phyloP scores from a whole-genome alignment of 2,113 vertebrate species.

The Tympanuchus pallidicinctus region DNA sequence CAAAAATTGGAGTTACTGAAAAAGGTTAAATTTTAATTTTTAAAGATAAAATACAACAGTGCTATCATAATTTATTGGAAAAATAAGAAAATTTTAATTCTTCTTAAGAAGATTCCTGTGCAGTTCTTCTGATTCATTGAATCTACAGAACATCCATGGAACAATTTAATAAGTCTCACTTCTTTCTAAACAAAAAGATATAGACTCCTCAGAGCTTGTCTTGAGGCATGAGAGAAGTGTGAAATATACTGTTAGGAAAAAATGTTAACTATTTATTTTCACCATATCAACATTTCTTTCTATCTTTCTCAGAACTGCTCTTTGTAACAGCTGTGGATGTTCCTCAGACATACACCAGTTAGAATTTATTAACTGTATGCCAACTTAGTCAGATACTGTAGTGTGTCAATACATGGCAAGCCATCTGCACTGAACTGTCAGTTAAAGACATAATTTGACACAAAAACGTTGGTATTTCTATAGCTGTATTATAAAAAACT shows the following conservation, averaged over 20 bases:
- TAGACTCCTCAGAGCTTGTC: background rate
- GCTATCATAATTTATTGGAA: background rate
- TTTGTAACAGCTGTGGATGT: background rate
- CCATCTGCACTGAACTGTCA: background rate
- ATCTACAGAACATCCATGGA: background rate
- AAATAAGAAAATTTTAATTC: background rate
- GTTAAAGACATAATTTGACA: background rate
- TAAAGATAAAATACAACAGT: background rate
- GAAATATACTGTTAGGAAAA: background rate
- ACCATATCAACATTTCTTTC: background rate
- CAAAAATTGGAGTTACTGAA: background rate
- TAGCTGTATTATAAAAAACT: background rate
- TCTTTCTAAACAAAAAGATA: background rate
- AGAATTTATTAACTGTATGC: background rate
- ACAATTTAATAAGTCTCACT: background rate
- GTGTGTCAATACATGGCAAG: background rate
- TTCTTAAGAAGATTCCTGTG: rapidly evolving
- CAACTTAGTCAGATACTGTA: background rate
- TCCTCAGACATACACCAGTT: background rate
- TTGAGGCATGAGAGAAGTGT: background rate
- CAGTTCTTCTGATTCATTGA: background rate
- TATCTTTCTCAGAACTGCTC: background rate
- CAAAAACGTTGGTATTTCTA: background rate
- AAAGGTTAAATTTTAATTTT: background rate
- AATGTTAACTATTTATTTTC: background rate